Base-by-base conservation (phyloP, 2,797 vertebrate genomes). In the Coregonus ussuriensis region DNA sequence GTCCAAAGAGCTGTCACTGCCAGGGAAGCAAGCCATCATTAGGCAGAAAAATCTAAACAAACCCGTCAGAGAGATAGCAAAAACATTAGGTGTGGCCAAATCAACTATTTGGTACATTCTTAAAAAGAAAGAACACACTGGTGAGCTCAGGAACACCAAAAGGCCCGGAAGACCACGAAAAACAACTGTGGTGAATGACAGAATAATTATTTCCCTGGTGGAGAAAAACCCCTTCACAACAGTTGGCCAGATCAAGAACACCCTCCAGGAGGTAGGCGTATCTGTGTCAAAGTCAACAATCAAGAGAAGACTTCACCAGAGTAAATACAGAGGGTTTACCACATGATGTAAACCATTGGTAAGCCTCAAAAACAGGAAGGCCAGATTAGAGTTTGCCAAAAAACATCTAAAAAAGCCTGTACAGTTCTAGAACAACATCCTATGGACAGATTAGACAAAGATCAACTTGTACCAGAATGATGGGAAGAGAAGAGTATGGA, bases 161-260 rank as follows among this genome's bases (percentile, higher is more conserved):
- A 82, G 71, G 62, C 66, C 63, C 2, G 47, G 76, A 80, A 82
- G 73, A 80, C 80, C 76, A 82, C 33, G 16, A 74, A 81, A 82
- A 84, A 79, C 65, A 77, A 73, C 80, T 84, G 72, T 82, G 74
- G 75, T 83, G 74, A 78, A 82, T 66, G 81, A 80, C 74, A 62
- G 74, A 75, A 75, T 37, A 82, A 86, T 86, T 62, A 68, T 83
- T 79, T 83, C 77, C 74, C 76, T 85, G 71, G 76, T 86, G 41
- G 83, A 76, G 77, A 83, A 84, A 87, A 81, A 16, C 21, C 56
- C 77, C 73, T 78, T 89, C 80, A 80, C 85, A 84, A 84, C 82
- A 81, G 83, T 85, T 83, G 79, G 80, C 3, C 82, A 81, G 82
- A 86, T 88, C 63, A 89, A 85, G 71, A 88, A 75, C 72, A 85